These are phyloP conservation scores for Baccha elongata DNA, from an alignment of 2,888 invertebrate species.

Conservation along the genomic window DNA sequence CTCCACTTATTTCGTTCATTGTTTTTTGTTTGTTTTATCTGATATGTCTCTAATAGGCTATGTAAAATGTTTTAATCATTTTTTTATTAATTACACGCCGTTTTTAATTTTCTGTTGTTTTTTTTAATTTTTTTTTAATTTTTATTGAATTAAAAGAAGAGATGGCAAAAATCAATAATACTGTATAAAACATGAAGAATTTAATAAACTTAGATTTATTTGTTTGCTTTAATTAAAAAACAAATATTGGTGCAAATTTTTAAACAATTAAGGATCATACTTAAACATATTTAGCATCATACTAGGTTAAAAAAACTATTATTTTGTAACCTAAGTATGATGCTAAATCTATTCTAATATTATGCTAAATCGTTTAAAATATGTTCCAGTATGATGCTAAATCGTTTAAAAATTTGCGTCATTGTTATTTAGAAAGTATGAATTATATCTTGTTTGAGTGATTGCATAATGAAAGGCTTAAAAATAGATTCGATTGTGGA, in stretches of 20 bases:
- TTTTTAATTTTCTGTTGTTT: constrained; percentile 11
- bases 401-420: too few species aligned
- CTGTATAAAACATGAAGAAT: neutral
- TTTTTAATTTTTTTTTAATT: constrained; percentile 10
- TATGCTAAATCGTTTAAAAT: too few species aligned
- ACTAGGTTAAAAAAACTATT: too few species aligned
- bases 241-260: too few species aligned
- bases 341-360: too few species aligned
- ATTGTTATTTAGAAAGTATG: too few species aligned
- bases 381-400: too few species aligned
- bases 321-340: too few species aligned
- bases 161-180: neutral
- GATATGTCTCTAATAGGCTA: constrained; percentile 82
- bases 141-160: constrained; percentile 1
- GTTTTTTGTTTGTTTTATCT: constrained; percentile 69
- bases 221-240: too few species aligned
- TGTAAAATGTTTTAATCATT: constrained; percentile 74
- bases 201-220: neutral
- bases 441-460: neutral
- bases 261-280: too few species aligned
- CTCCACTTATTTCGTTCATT: constrained; percentile 58
- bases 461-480: constrained; percentile 1
- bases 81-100: constrained; percentile 48
- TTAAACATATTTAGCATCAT: too few species aligned
- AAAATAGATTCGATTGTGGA: constrained; percentile 11